phyloP scores from a whole-genome alignment of 1,140 invertebrate species.

The Mactra quadrangularis region DNA sequence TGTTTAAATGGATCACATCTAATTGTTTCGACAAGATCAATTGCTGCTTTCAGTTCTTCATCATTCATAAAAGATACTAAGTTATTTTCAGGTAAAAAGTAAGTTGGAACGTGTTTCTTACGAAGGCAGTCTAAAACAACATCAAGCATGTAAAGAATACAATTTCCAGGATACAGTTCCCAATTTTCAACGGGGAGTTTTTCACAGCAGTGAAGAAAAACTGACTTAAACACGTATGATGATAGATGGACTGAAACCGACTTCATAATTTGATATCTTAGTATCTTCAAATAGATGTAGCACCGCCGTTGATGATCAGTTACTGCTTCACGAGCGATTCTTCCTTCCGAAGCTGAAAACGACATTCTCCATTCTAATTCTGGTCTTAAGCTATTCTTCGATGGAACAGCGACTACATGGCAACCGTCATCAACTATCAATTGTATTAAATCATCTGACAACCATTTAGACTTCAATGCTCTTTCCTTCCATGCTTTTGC shows the following conservation, averaged over 20 bases:
- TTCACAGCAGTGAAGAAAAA: slow-evolving; percentile 63
- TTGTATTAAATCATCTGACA: slow-evolving; percentile 33
- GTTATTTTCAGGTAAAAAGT: slow-evolving; percentile 41
- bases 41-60: slow-evolving; percentile 27
- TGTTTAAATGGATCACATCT: slow-evolving; percentile 32
- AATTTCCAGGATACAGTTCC: slow-evolving; percentile 54
- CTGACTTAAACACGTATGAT: slow-evolving; percentile 47
- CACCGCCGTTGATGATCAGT: slow-evolving; percentile 62
- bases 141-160: slow-evolving; percentile 57
- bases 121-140: slow-evolving; percentile 17
- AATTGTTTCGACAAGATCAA: neutral
- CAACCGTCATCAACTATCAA: slow-evolving; percentile 44
- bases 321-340: slow-evolving; percentile 43
- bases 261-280: slow-evolving; percentile 47
- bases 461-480: slow-evolving; percentile 33
- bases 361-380: slow-evolving; percentile 64
- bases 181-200: slow-evolving; percentile 49
- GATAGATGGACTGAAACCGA: neutral
- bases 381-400: slow-evolving; percentile 23
- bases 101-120: slow-evolving; percentile 32
- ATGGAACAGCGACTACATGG: slow-evolving; percentile 60
- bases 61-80: slow-evolving; percentile 46
- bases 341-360: slow-evolving; percentile 57
- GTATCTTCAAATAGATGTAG: slow-evolving; percentile 59
- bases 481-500: slow-evolving; percentile 45